phyloP scores from a whole-genome alignment of 2,113 vertebrate species.

The Platichthys stellatus region DNA sequence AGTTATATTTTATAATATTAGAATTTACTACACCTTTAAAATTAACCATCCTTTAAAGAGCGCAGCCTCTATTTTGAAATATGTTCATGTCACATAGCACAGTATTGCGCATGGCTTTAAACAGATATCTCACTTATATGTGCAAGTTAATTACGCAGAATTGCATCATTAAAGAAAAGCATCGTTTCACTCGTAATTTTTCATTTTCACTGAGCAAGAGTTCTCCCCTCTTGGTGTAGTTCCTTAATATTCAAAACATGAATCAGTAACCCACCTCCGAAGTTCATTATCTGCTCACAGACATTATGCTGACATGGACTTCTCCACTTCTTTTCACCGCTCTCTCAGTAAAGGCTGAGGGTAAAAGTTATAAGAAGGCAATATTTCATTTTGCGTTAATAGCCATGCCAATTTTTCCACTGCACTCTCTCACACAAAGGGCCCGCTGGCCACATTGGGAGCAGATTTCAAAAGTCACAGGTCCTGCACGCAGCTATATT shows the following conservation, averaged over 20 bases:
- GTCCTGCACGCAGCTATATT: slow-evolving; percentile 4
- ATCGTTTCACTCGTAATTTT: slow-evolving; percentile 1
- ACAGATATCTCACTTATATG: neutral
- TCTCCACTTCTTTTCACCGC: slow-evolving; percentile 1
- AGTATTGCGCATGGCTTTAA: slow-evolving; percentile 10
- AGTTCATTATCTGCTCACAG: slow-evolving; percentile 35
- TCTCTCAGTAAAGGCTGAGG: slow-evolving; percentile 34
- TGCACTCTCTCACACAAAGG: slow-evolving; percentile 29
- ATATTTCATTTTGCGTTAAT: slow-evolving; percentile 50
- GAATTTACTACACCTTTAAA: neutral
- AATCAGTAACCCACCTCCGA: slow-evolving; percentile 33
- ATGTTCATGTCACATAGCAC: neutral
- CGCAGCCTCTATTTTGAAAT: neutral
- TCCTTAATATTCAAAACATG: slow-evolving; percentile 41
- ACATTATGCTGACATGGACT: slow-evolving; percentile 49
- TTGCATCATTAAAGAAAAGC: slow-evolving; percentile 16
- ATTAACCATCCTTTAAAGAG: neutral
- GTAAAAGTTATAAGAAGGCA: slow-evolving; percentile 22
- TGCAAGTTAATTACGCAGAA: slow-evolving; percentile 8
- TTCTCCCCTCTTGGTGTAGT: neutral
- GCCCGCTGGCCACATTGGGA: slow-evolving; percentile 2
- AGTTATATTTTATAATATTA: neutral
- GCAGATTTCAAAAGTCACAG: slow-evolving; percentile 29
- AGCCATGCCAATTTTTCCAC: slow-evolving; percentile 39
- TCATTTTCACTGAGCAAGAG: slow-evolving; percentile 12